Evolutionary conservation across 1,140 invertebrate species (phyloP).

Genomic region (Akabosia matsudoensis): DNA sequence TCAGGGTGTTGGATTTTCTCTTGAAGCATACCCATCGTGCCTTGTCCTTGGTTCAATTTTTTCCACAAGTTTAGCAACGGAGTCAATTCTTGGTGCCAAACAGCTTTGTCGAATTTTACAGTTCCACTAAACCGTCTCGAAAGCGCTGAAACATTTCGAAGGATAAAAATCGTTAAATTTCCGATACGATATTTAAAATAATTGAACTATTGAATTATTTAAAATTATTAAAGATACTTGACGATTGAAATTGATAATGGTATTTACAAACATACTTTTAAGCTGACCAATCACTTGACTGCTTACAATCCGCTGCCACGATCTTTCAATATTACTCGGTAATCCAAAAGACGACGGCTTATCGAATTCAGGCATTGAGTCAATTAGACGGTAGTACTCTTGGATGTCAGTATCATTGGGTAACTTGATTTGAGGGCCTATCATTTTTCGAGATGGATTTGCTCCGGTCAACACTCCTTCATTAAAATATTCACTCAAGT

Average conservation of each 20-base stretch:
- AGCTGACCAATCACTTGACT: conserved; percentile 63
- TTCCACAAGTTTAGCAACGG: conserved; percentile 73
- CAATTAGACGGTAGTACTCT: conserved; percentile 63
- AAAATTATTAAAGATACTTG: too few relatives aligned
- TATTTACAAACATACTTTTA: conserved; percentile 55
- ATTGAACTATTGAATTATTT: too few relatives aligned
- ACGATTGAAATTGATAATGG: too few relatives aligned
- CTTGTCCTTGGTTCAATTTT: conserved; percentile 60
- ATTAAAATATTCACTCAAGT: conserved; percentile 71
- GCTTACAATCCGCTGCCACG: conserved; percentile 69
- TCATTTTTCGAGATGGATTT: conserved; percentile 57
- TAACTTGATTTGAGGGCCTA: conserved; percentile 56
- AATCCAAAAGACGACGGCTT: conserved; percentile 70
- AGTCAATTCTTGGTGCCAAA: conserved; percentile 61
- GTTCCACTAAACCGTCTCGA: conserved; percentile 31
- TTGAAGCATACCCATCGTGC: conserved; percentile 43
- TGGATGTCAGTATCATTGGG: conserved; percentile 56
- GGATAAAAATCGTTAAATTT: too few relatives aligned
- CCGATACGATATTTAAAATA: too few relatives aligned
- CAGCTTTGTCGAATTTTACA: conserved; percentile 51
- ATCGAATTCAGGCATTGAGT: conserved; percentile 64
- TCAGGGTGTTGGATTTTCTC: conserved; percentile 49
- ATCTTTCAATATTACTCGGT: conserved; percentile 74
- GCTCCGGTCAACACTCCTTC: conserved; percentile 53
- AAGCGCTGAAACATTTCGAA: conserved; percentile 27